Evolutionary conservation across 2,888 invertebrate species (phyloP).

Genomic region (Cheilosia vernalis): DNA sequence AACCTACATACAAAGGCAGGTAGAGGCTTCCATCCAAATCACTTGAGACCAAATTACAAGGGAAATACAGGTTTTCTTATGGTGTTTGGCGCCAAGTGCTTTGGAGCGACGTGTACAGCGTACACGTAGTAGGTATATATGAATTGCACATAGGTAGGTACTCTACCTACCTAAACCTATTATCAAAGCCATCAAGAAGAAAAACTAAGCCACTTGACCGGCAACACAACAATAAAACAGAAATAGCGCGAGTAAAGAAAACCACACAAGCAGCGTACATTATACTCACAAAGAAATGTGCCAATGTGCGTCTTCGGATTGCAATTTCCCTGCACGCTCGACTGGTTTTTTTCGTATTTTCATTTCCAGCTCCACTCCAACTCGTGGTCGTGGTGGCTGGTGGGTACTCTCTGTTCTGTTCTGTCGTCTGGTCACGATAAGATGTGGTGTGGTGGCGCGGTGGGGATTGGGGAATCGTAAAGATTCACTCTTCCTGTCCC

Average conservation of each 20-base stretch:
- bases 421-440: slow-evolving; percentile 7
- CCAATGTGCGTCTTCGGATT: slow-evolving; percentile 55
- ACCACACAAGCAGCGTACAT: background rate
- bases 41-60: no score
- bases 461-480: slow-evolving; percentile 5
- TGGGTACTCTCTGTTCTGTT: no score
- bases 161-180: no score
- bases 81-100: background rate
- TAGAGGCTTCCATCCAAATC: no score
- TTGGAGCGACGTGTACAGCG: background rate
- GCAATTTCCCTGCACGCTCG: slow-evolving; percentile 30
- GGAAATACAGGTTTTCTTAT: no score
- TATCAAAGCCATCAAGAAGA: background rate
- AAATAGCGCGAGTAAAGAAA: background rate
- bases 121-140: no score
- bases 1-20: no score
- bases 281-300: slow-evolving; percentile 2
- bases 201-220: slow-evolving; percentile 45
- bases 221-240: slow-evolving; percentile 7
- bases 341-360: slow-evolving; percentile 29
- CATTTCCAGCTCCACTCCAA: slow-evolving; percentile 23
- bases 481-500: background rate
- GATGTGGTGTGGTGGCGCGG: background rate
- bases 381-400: background rate
- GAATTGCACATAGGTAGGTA: no score